These are phyloP conservation scores for Diabrotica virgifera DNA, from an alignment of 1,140 invertebrate genomes.

Conservation along the genomic window DNA sequence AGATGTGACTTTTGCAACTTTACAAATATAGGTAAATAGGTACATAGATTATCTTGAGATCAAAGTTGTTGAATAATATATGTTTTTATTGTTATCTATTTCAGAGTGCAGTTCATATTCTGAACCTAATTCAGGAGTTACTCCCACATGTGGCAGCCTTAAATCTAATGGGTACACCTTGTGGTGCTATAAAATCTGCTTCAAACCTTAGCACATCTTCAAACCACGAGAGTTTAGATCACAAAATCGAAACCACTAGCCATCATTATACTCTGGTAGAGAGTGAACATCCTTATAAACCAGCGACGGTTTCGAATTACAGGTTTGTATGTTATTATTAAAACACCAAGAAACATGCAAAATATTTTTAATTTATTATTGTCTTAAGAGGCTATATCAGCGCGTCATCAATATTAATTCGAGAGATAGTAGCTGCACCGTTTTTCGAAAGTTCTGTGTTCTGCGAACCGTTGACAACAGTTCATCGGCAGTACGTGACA, in stretches of 20 bases:
- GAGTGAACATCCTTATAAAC: slow-evolving; percentile 96
- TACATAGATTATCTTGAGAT: too few species aligned
- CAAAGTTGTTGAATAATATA: too few species aligned
- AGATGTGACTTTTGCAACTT: too few species aligned
- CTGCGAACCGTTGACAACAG: too few species aligned
- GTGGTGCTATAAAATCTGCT: slow-evolving; percentile 25
- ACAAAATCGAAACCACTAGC: slow-evolving; percentile 61
- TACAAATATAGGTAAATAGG: too few species aligned
- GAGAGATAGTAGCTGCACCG: too few species aligned
- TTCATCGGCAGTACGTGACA: too few species aligned
- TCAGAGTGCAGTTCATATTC: slow-evolving; percentile 84
- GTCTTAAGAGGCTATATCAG: too few species aligned
- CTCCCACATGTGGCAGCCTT: slow-evolving; percentile 85
- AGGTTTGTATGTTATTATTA: slow-evolving; percentile 52
- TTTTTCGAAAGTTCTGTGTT: too few species aligned
- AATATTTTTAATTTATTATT: neutral
- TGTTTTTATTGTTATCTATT: slow-evolving; percentile 27
- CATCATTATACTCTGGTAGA: slow-evolving; percentile 90
- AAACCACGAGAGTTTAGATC: slow-evolving; percentile 35
- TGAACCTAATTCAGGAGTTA: slow-evolving; percentile 87
- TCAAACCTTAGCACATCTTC: slow-evolving; percentile 26
- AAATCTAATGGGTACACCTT: slow-evolving; percentile 61
- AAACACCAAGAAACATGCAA: neutral
- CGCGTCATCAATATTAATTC: too few species aligned
- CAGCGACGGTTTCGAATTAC: slow-evolving; percentile 82